phyloP scores from a whole-genome alignment of 2,888 invertebrate species.

The Chrysopilus asiliformis region DNA sequence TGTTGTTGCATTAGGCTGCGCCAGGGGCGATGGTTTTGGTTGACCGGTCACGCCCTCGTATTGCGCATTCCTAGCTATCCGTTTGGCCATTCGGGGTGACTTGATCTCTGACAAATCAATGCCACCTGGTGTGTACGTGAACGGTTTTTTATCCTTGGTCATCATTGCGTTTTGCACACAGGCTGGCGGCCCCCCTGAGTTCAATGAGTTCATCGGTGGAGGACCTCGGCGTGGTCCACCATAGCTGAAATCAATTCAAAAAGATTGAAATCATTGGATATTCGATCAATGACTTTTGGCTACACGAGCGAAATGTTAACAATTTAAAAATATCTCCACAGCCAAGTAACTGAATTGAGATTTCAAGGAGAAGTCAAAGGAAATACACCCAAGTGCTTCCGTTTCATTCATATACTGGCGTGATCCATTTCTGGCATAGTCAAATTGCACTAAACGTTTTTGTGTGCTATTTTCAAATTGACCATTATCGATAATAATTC shows the following conservation, averaged over 20 bases:
- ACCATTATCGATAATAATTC: no score
- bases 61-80: constrained; percentile 54
- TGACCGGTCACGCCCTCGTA: constrained; percentile 51
- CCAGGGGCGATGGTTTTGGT: constrained; percentile 40
- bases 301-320: no score
- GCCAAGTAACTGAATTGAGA: no score
- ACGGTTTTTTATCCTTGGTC: constrained; percentile 92
- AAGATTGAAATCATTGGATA: neutral
- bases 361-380: no score
- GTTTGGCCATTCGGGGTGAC: constrained; percentile 77
- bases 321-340: no score
- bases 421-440: no score
- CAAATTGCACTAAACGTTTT: no score
- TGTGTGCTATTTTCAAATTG: no score
- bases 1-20: constrained; percentile 27
- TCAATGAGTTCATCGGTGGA: no score
- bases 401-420: no score
- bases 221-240: constrained; percentile 39
- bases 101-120: constrained; percentile 80
- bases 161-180: constrained; percentile 89
- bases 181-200: constrained; percentile 77
- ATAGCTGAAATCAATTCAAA: constrained; percentile 6
- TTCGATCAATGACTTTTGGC: no score
- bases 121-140: constrained; percentile 92
- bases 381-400: no score